Evolutionary conservation across 2,888 invertebrate species (phyloP).

Genomic region (Lepidocyrtinus sp.): DNA sequence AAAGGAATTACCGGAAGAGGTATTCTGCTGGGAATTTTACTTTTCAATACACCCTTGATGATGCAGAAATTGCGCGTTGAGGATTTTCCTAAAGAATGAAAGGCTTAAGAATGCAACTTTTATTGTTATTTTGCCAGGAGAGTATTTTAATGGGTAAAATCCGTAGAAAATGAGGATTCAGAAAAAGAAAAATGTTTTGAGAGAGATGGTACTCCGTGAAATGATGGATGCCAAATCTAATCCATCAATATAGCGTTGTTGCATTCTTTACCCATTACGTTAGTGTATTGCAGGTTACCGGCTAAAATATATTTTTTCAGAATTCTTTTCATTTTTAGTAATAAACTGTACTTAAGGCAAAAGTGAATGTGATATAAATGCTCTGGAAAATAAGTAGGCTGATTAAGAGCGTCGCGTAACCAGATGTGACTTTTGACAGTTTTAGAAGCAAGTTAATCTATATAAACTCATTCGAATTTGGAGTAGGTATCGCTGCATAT

Average conservation of each 20-base stretch:
- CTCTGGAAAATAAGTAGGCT: too few relatives aligned
- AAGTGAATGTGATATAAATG: too few relatives aligned
- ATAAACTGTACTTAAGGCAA: too few relatives aligned
- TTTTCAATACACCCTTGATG: neutral
- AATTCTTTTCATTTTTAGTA: too few relatives aligned
- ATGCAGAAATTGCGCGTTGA: too few relatives aligned
- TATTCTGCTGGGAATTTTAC: neutral
- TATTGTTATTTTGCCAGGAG: neutral
- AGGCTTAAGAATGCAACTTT: neutral
- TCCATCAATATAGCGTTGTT: too few relatives aligned
- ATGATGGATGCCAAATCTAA: neutral
- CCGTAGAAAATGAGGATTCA: neutral
- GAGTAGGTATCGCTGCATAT: neutral
- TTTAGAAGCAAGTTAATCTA: conserved; percentile 16
- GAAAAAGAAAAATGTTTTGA: neutral
- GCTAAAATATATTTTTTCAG: too few relatives aligned
- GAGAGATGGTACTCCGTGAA: neutral
- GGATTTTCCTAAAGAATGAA: too few relatives aligned
- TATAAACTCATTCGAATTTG: neutral
- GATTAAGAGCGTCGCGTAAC: too few relatives aligned
- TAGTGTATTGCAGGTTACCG: too few relatives aligned
- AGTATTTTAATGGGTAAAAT: neutral
- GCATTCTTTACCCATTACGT: too few relatives aligned
- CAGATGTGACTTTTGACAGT: conserved; percentile 46
- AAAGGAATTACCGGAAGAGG: neutral